Evolutionary conservation across 23 tunicate genomes (phyloP).

Genomic region (Ciona savignyi): DNA sequence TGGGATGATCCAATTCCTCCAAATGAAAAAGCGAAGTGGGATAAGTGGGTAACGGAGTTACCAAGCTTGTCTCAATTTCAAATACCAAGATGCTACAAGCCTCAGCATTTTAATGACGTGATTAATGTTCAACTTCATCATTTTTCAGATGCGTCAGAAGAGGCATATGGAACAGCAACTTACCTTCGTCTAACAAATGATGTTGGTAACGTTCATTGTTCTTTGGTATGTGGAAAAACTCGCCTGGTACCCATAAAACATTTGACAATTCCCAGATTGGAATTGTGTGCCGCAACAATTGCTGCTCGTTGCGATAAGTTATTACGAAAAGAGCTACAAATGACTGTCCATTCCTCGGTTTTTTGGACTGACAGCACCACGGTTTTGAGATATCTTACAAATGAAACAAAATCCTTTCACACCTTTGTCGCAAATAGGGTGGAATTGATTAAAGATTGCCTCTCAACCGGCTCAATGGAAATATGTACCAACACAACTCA

Average conservation of each 20-base stretch:
- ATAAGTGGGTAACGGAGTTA: conserved; percentile 8
- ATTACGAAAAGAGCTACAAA: conserved; percentile 22
- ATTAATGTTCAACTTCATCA: conserved; percentile 18
- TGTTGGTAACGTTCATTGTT: conserved; percentile 13
- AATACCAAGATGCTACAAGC: conserved; percentile 31
- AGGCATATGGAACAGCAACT: conserved; percentile 40
- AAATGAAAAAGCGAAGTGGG: background rate
- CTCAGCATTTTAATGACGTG: conserved; percentile 5
- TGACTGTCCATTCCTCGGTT: background rate
- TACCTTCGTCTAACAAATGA: conserved; percentile 24
- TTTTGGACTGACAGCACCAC: conserved; percentile 62
- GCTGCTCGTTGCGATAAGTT: conserved; percentile 7
- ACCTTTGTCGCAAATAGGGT: conserved; percentile 55
- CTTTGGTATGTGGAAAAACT: conserved; percentile 33
- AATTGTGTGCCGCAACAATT: conserved; percentile 37
- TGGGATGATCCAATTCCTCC: conserved; percentile 40
- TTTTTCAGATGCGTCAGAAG: conserved; percentile 46
- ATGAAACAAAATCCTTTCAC: conserved; percentile 19
- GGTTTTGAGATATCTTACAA: conserved; percentile 30
- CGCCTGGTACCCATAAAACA: conserved; percentile 33
- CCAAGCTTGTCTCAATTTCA: conserved; percentile 5
- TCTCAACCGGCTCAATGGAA: conserved; percentile 17
- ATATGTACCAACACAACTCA: conserved; percentile 27
- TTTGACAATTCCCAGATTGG: conserved; percentile 35
- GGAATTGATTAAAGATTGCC: conserved; percentile 13